These are phyloP conservation scores for Lissonota sp. DNA, from an alignment of 2,888 invertebrate species.

Conservation along the genomic window DNA sequence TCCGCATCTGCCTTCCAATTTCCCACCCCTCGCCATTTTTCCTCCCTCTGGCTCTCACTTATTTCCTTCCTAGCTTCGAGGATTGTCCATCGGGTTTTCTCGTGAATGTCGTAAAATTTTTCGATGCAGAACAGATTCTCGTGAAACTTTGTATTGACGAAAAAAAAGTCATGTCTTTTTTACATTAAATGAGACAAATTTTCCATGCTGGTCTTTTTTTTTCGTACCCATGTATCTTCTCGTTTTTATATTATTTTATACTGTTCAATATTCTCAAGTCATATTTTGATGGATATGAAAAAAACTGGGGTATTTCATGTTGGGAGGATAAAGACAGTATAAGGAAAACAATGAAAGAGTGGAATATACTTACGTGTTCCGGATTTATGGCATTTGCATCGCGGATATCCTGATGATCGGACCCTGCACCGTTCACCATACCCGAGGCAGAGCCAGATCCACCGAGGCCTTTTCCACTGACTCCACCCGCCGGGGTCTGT, in stretches of 20 bases:
- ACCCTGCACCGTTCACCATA: slow-evolving; percentile 80
- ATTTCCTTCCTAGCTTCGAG: not conserved
- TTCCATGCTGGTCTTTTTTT: not conserved
- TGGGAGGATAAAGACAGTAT: not conserved
- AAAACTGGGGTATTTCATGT: no score
- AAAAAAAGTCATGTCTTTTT: not conserved
- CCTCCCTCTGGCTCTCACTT: no score
- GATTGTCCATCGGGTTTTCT: not conserved
- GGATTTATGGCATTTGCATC: slow-evolving; percentile 80
- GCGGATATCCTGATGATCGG: slow-evolving; percentile 80
- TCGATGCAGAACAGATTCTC: not conserved
- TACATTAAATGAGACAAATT: not conserved
- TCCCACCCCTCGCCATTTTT: not conserved
- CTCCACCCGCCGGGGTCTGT: slow-evolving; percentile 85
- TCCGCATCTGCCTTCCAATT: no score
- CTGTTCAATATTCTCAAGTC: not conserved
- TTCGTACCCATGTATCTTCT: not conserved
- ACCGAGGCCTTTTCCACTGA: slow-evolving; percentile 78
- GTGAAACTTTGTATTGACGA: not conserved
- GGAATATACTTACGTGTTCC: slow-evolving; percentile 79
- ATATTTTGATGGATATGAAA: not conserved
- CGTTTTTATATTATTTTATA: not conserved
- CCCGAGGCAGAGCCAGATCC: slow-evolving; percentile 72
- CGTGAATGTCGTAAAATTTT: not conserved
- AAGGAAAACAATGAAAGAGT: not conserved